Evolutionary conservation across 1,140 invertebrate genomes (phyloP).

Genomic region (Acromyrmex charruanus): DNA sequence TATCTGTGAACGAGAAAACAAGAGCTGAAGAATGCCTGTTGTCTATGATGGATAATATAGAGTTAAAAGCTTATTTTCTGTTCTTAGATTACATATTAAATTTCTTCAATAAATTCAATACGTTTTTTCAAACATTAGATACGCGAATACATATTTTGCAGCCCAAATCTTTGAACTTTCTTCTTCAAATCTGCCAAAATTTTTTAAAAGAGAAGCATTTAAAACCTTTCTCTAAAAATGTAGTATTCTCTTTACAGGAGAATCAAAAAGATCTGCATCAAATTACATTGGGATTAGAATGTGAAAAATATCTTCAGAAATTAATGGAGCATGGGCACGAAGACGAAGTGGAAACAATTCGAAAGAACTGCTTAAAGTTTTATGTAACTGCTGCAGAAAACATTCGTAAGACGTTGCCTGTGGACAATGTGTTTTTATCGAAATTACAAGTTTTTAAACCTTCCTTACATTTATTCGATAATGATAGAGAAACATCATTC

Average conservation of each 20-base stretch:
- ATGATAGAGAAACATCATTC: neutral
- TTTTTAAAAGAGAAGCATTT: too few species aligned
- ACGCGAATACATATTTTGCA: too few species aligned
- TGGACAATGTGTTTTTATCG: neutral
- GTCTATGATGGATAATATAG: neutral
- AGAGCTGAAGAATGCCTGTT: neutral
- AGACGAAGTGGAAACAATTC: neutral
- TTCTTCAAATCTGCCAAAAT: too few species aligned
- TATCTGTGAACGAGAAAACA: neutral
- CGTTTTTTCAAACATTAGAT: too few species aligned
- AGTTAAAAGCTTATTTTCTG: neutral
- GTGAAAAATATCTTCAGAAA: neutral
- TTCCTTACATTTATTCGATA: neutral
- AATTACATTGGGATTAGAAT: conserved; percentile 1
- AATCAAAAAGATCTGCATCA: too few species aligned
- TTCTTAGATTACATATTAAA: too few species aligned
- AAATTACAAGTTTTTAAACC: conserved; percentile 29
- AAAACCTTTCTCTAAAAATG: too few species aligned
- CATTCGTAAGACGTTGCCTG: neutral
- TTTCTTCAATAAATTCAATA: too few species aligned
- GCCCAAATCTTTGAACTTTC: too few species aligned
- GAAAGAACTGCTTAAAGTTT: conserved; percentile 1
- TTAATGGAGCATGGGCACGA: neutral
- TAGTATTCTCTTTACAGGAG: too few species aligned
- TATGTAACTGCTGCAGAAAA: conserved; percentile 14